These are phyloP conservation scores for Podilymbus podiceps DNA, from an alignment of 2,113 vertebrate genomes.

Conservation along the genomic window DNA sequence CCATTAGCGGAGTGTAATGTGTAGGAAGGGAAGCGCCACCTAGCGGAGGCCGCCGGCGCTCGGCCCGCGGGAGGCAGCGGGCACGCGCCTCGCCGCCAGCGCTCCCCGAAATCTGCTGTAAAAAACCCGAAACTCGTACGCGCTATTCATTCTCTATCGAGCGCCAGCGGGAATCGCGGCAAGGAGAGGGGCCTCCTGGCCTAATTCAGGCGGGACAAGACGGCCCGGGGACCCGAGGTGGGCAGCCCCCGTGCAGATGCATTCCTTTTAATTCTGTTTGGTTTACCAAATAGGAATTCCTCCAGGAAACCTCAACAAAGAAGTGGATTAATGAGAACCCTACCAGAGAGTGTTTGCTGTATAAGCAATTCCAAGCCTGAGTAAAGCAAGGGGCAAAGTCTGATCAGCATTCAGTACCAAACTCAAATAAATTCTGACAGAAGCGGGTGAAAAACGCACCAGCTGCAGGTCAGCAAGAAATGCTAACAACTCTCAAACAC, in stretches of 20 bases:
- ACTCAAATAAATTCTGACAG: constrained; percentile 64
- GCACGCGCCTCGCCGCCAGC: not conserved
- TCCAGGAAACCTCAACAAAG: constrained; percentile 62
- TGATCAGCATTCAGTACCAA: constrained; percentile 39
- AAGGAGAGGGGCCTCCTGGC: not conserved
- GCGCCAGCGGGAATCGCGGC: not conserved
- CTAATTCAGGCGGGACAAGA: constrained; percentile 24
- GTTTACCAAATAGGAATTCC: constrained; percentile 61
- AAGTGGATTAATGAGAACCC: constrained; percentile 56
- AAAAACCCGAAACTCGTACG: not conserved
- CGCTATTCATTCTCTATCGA: not conserved
- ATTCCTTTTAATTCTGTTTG: constrained; percentile 60
- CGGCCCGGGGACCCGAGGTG: not conserved
- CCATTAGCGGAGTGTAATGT: too few species aligned
- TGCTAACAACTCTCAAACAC: not conserved
- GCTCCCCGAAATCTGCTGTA: not conserved
- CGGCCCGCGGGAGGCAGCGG: too few species aligned
- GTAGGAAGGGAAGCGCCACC: constrained; percentile 60
- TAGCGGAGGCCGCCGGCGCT: too few species aligned
- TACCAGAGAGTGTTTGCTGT: constrained; percentile 55
- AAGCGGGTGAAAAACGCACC: constrained; percentile 53
- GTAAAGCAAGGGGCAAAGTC: constrained; percentile 53
- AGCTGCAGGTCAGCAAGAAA: constrained; percentile 52
- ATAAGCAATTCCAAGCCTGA: constrained; percentile 51
- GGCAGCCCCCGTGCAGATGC: constrained; percentile 20